phyloP scores from a whole-genome alignment of 2,888 invertebrate genomes.

The Parascotia fuliginaria region DNA sequence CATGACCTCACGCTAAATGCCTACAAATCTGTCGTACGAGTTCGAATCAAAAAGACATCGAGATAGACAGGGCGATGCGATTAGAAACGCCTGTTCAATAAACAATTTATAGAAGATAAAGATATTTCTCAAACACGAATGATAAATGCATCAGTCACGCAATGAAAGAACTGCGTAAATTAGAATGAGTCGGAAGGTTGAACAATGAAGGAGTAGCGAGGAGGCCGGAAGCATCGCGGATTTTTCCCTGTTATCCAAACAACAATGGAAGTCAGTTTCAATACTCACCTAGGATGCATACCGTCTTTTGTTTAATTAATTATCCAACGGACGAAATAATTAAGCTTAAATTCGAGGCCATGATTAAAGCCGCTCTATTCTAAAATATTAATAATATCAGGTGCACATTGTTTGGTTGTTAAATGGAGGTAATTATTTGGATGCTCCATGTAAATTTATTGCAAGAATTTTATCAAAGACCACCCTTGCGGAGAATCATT shows the following conservation, averaged over 20 bases:
- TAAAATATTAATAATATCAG: constrained; percentile 71
- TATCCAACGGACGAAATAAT: constrained; percentile 78
- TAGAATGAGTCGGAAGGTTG: constrained; percentile 59
- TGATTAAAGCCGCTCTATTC: constrained; percentile 66
- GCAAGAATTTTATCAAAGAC: constrained; percentile 54
- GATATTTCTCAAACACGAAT: constrained; percentile 67
- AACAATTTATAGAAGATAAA: constrained; percentile 74
- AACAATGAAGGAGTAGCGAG: constrained; percentile 66
- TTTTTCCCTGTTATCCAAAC: constrained; percentile 77
- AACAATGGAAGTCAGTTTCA: constrained; percentile 71
- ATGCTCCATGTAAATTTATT: constrained; percentile 59
- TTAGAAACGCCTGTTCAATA: constrained; percentile 79
- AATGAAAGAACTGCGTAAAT: constrained; percentile 72
- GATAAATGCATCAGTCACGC: constrained; percentile 76
- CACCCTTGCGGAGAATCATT: constrained; percentile 50
- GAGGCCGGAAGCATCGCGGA: constrained; percentile 69
- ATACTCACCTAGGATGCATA: constrained; percentile 67
- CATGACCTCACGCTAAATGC: constrained; percentile 71
- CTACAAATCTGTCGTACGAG: constrained; percentile 76
- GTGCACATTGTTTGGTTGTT: constrained; percentile 68
- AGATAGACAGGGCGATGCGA: constrained; percentile 64
- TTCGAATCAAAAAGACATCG: constrained; percentile 81
- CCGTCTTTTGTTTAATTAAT: constrained; percentile 80
- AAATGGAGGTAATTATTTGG: constrained; percentile 64
- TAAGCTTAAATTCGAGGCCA: constrained; percentile 70